These are phyloP conservation scores for Oncopodura yosiiana DNA, from an alignment of 1,140 invertebrate genomes.

Conservation along the genomic window DNA sequence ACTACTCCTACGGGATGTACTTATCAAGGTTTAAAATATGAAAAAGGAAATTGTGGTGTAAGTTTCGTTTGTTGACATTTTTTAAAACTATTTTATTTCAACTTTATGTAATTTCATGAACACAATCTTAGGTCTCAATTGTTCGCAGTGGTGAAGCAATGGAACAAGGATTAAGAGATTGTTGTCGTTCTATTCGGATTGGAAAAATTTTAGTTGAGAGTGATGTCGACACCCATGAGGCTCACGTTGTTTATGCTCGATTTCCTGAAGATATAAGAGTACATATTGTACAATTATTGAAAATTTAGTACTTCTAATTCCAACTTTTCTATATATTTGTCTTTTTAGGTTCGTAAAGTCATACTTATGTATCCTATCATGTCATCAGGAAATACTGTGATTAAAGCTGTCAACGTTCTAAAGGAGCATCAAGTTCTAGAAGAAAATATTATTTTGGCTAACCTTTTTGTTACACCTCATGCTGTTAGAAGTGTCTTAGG, in stretches of 20 bases:
- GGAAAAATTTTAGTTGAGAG: constrained; percentile 97
- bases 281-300: constrained; percentile 91
- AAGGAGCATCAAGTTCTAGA: constrained; percentile 87
- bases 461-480: constrained; percentile 89
- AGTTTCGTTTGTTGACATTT: no score
- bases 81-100: neutral
- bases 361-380: constrained; percentile 35
- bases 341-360: constrained; percentile 18
- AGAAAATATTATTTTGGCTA: constrained; percentile 88
- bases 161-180: constrained; percentile 92
- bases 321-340: no score
- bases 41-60: constrained; percentile 96
- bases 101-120: neutral
- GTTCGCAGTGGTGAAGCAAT: constrained; percentile 92
- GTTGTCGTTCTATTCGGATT: constrained; percentile 92
- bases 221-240: constrained; percentile 90
- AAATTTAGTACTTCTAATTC: no score
- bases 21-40: constrained; percentile 86
- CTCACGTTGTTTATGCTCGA: constrained; percentile 92
- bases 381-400: constrained; percentile 84
- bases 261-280: constrained; percentile 89
- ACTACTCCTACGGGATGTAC: constrained; percentile 83
- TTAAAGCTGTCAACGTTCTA: constrained; percentile 83
- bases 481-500: constrained; percentile 76
- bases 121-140: no score